Base-by-base conservation (phyloP, 2,797 vertebrate species). In the Hirundo rustica region DNA sequence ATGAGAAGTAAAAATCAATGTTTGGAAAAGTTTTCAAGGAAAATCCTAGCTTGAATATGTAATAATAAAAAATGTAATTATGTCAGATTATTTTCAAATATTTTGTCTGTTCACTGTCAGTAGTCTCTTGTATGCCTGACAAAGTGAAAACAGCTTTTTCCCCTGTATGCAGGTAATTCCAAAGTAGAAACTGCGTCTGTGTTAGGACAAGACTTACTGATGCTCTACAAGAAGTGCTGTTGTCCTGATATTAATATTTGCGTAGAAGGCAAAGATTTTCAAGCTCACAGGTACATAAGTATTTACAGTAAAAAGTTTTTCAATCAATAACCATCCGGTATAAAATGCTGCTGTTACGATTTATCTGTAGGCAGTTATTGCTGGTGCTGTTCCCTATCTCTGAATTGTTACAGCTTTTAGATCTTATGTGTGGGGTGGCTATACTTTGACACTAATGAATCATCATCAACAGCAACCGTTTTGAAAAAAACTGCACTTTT, bases 221-320 rank as follows among this genome's bases (percentile, higher is more conserved):
- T 97, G 91, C 97, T 99, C 85, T 99, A 98, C 88, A 95, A 97
- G 96, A 98, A 97, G 23, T 97, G 96, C 57, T 98, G 97, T 96
- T 98, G 98, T 92, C 98, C 98, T 96, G 99, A 99, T 97, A 98
- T 98, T 97, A 98, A 95, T 93, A 98, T 99, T 96, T 98, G 98
- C 71, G 94, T 98, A 94, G 98, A 98, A 74, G 98, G 98, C 89
- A 98, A 98, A 97, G 85, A 96, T 77, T 99, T 99, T 97, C 98
- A 97, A 96, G 98, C 98, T 95, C 99, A 99, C 98, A 99, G 99
- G 99, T 99, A 98, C 68, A 10, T 95, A 85, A 75, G 38, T 58
- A 54, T 53, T 73, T 87, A 81, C 34, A 85, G 42, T 75, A 29
- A 78, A 19, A 48, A 13, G 7, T 10, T 74, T 67, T 89, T 85